Evolutionary conservation across 2,113 vertebrate species (phyloP).

Genomic region (Rattus rattus): DNA sequence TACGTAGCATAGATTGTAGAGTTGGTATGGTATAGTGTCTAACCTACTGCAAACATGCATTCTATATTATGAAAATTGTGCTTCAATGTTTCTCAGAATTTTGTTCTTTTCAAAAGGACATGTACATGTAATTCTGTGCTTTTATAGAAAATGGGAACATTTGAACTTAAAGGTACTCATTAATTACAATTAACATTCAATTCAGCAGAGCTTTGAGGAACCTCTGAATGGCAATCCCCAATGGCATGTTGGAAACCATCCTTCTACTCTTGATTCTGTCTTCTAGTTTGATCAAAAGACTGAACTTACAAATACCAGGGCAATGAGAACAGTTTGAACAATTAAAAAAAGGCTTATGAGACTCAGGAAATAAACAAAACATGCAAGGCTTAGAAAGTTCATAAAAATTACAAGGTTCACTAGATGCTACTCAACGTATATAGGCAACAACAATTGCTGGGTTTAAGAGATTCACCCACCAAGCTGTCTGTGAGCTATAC

Average conservation of each 20-base stretch:
- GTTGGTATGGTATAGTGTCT: neutral
- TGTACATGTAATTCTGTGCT: neutral
- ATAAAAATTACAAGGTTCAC: neutral
- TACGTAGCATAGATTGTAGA: neutral
- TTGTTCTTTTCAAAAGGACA: neutral
- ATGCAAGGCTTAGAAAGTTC: neutral
- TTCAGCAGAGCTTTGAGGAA: neutral
- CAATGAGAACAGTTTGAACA: neutral
- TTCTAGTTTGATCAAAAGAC: neutral
- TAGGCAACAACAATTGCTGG: neutral
- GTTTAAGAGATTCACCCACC: neutral
- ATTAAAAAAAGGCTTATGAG: neutral
- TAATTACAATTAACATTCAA: slow-evolving; percentile 23
- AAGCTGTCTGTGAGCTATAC: neutral
- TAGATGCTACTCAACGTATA: neutral
- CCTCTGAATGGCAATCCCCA: neutral
- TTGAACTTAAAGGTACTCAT: neutral
- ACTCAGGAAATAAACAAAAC: neutral
- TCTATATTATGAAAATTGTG: slow-evolving; percentile 1
- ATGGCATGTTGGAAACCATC: neutral
- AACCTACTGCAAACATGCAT: neutral
- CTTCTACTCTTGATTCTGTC: neutral
- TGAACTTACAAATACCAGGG: neutral
- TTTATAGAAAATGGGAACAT: neutral
- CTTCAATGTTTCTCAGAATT: neutral